Conservation (phyloP, 2,888 invertebrate genomes). For the Diploptera punctata region DNA sequence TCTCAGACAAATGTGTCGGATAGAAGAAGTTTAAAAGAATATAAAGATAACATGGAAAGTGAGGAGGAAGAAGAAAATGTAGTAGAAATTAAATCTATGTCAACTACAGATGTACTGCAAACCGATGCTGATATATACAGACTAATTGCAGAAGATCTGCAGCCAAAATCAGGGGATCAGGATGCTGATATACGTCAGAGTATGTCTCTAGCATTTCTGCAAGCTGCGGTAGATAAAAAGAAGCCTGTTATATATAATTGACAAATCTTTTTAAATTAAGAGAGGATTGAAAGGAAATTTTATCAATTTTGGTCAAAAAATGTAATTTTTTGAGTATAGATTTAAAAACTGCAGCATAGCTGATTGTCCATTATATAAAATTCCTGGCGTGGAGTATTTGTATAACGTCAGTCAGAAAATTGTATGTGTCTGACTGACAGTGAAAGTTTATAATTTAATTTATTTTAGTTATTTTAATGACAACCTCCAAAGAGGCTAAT, state of each 20-base stretch:
- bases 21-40: neutral
- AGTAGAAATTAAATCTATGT: neutral
- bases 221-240: neutral
- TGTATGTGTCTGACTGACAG: too few relatives aligned
- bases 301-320: too few relatives aligned
- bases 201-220: neutral
- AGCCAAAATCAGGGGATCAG: neutral
- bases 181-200: neutral
- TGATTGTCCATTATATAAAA: too few relatives aligned
- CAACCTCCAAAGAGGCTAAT: too few relatives aligned
- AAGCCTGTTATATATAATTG: neutral
- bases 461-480: too few relatives aligned
- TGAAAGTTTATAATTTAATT: too few relatives aligned
- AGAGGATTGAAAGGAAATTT: too few relatives aligned
- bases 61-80: neutral
- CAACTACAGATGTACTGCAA: neutral
- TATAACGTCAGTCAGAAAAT: too few relatives aligned
- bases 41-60: neutral
- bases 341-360: too few relatives aligned
- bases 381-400: too few relatives aligned
- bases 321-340: too few relatives aligned
- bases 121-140: neutral
- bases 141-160: constrained; percentile 3
- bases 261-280: too few relatives aligned
- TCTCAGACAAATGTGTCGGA: neutral